A percentile compares a stretch with the other conserved stretches of the same genome.
These are phyloP conservation scores for Melanostoma scalare DNA, from an alignment of 2,888 invertebrate species.

Conservation along the genomic window DNA sequence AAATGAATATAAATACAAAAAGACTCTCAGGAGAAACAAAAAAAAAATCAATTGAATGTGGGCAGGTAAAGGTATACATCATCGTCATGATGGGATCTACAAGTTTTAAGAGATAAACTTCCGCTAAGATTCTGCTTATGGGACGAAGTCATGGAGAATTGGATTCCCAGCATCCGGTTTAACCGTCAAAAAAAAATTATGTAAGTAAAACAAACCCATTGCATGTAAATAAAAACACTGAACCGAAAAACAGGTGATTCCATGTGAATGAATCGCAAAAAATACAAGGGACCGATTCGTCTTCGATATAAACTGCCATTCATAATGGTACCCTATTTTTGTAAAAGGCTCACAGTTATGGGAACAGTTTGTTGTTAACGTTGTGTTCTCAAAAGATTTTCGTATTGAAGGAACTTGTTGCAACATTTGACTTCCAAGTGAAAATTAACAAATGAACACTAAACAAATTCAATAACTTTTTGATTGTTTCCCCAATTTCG, in stretches of 20 bases:
- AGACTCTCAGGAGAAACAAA: constrained; percentile 20
- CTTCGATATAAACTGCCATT: too few relatives aligned
- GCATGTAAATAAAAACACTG: constrained; percentile 48
- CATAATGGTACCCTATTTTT: too few relatives aligned
- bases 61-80: background rate
- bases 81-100: constrained; percentile 19
- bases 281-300: too few relatives aligned
- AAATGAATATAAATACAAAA: constrained; percentile 6
- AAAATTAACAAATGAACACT: too few relatives aligned
- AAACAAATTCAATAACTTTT: too few relatives aligned
- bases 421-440: too few relatives aligned
- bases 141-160: constrained; percentile 13
- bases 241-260: constrained; percentile 63
- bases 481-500: too few relatives aligned
- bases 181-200: constrained; percentile 4
- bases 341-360: too few relatives aligned
- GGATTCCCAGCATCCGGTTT: constrained; percentile 62
- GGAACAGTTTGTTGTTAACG: too few relatives aligned
- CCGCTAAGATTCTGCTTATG: constrained; percentile 37
- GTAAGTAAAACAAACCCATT: constrained; percentile 18
- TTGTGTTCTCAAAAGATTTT: too few relatives aligned
- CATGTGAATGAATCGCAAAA: constrained; percentile 19
- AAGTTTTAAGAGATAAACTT: constrained; percentile 52
- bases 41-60: constrained; percentile 42
- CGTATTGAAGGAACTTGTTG: too few relatives aligned